Evolutionary conservation across 2,797 vertebrate species (phyloP), one percentile per base, ranked within the genome.

Genomic region (Protonibea diacanthus): DNA sequence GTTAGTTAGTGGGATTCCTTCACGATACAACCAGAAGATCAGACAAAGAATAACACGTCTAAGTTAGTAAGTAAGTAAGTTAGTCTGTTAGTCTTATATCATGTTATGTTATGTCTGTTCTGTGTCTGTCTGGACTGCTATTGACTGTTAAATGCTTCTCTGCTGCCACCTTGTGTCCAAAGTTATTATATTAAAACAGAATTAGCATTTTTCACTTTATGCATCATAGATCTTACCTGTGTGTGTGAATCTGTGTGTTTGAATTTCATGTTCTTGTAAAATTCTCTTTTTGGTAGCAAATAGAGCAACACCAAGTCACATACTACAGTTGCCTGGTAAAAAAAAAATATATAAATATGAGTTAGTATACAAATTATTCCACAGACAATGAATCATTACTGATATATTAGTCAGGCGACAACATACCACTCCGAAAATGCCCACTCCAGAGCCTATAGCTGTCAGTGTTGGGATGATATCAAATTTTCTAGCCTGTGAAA

Each of bases 351-450:
- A 80, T 6, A 58, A 20, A 33, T 11, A 8, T 61, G 18, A 49
- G 7, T 64, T 74, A 51, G 0, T 21, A 5, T 45, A 9, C 20
- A 74, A 52, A 56, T 38, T 33, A 27, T 38, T 44, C 0, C 38
- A 70, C 21, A 58, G 56, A 61, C 0, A 18, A 14, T 4, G 25
- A 65, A 40, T 12, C 11, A 55, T 17, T 0, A 48, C 33, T 47
- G 40, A 14, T 9, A 60, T 14, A 8, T 49, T 5, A 33, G 27
- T 60, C 7, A n/a, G 27, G 11, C 7, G 20, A 2, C 63, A 64
- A 95, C 97, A 94, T 93, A 99, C 98, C 96, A 99, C 97, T 81
- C 98, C 98, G 38, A 99, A 99, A 86, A 99, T 99, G 80, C 98
- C 98, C 77, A 99, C 98, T 76, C 98, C 98, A 25, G 98, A 99